Percentiles rank a stretch among this genome's conserved stretches.
These are phyloP conservation scores for Parus major DNA, from an alignment of 2,113 vertebrate genomes.

Conservation along the genomic window DNA sequence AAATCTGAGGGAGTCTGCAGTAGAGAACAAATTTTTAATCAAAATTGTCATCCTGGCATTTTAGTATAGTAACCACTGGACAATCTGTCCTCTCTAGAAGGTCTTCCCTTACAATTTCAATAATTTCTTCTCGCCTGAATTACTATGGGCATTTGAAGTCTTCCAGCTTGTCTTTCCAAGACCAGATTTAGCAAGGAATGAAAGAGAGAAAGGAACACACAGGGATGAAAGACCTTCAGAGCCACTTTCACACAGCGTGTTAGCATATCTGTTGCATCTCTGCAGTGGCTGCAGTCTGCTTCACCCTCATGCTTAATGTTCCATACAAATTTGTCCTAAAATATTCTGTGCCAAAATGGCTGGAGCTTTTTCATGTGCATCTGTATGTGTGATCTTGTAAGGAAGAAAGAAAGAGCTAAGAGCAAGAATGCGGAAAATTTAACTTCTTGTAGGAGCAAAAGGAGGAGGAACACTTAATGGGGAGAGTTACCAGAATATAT, in stretches of 20 bases:
- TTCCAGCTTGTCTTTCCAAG: background rate
- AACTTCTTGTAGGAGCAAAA: background rate
- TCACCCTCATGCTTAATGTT: background rate
- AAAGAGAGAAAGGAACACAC: background rate
- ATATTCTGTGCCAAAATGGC: background rate
- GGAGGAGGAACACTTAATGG: background rate
- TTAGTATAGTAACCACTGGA: background rate
- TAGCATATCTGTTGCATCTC: background rate
- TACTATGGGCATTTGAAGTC: background rate
- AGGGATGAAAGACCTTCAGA: background rate
- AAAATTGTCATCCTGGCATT: background rate
- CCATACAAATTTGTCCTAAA: background rate
- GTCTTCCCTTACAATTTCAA: background rate
- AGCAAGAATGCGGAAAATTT: background rate
- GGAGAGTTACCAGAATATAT: background rate
- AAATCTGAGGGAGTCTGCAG: background rate
- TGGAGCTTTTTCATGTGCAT: accelerated
- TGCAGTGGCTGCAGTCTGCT: background rate
- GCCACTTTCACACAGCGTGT: background rate
- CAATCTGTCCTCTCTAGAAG: background rate
- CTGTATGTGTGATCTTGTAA: background rate
- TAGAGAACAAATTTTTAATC: background rate
- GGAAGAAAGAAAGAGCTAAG: background rate
- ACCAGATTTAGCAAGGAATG: background rate
- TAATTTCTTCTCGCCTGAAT: background rate